These are phyloP conservation scores for Contarinia nasturtii DNA, from an alignment of 1,140 invertebrate genomes.

Conservation along the genomic window DNA sequence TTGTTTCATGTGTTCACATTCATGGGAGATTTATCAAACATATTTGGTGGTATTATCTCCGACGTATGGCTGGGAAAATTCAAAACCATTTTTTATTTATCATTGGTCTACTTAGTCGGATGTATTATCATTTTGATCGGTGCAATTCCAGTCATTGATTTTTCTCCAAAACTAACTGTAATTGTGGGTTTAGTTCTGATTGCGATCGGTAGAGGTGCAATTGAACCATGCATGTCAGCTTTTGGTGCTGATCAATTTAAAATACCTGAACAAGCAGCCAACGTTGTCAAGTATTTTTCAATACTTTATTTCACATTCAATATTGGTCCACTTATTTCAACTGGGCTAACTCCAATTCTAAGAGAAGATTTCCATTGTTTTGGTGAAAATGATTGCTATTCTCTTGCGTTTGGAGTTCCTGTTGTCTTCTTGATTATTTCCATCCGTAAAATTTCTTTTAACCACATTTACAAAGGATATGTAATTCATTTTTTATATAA, in stretches of 20 bases:
- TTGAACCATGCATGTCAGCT: constrained; percentile 67
- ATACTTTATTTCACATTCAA: constrained; percentile 72
- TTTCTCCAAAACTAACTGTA: constrained; percentile 25
- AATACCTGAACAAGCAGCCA: constrained; percentile 32
- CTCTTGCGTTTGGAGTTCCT: constrained; percentile 65
- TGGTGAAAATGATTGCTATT: constrained; percentile 44
- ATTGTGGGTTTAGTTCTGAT: constrained; percentile 58
- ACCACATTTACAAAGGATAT: background rate
- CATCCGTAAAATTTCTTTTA: constrained; percentile 34
- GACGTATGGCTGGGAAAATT: constrained; percentile 78
- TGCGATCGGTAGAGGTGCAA: constrained; percentile 54
- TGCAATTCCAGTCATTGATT: constrained; percentile 27
- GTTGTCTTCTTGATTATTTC: constrained; percentile 49
- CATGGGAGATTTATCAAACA: constrained; percentile 71
- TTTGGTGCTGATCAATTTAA: constrained; percentile 70
- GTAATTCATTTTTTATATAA: background rate
- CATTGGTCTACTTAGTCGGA: constrained; percentile 49
- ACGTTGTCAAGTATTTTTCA: constrained; percentile 53
- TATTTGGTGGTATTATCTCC: constrained; percentile 76
- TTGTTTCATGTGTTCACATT: constrained; percentile 69
- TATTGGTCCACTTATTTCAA: constrained; percentile 56
- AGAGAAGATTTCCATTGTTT: constrained; percentile 49
- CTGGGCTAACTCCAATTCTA: constrained; percentile 54
- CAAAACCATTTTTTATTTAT: constrained; percentile 51
- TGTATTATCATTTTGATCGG: constrained; percentile 38